These are phyloP conservation scores for Nomada ruficornis DNA, from an alignment of 2,888 invertebrate species.

Conservation along the genomic window DNA sequence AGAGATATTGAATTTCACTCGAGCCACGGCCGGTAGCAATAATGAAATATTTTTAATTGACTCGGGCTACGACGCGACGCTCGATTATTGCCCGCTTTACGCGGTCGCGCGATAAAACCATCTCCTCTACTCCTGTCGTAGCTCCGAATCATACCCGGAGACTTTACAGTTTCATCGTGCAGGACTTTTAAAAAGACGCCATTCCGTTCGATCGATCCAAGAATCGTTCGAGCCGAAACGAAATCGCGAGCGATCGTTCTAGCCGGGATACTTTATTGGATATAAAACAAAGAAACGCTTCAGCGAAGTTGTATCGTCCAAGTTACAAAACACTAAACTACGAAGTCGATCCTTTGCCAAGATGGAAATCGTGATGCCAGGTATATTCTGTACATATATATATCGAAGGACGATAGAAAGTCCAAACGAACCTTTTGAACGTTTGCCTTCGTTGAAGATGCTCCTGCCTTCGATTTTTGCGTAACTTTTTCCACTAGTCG, in stretches of 20 bases:
- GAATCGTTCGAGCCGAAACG: not conserved
- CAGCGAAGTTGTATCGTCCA: not conserved
- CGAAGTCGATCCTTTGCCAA: not conserved
- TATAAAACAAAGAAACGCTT: not conserved
- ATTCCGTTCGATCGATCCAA: not conserved
- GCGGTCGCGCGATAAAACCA: conserved; percentile 4
- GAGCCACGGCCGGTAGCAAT: not conserved
- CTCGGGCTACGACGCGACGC: not conserved
- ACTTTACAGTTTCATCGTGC: not conserved
- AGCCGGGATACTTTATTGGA: not conserved
- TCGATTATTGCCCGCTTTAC: conserved; percentile 29
- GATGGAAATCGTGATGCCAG: not conserved
- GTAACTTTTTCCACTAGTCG: not conserved
- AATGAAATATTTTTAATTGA: conserved; percentile 50
- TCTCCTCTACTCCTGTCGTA: not conserved
- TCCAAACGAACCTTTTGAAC: not conserved
- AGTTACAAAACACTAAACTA: conserved; percentile 2
- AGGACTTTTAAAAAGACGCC: not conserved
- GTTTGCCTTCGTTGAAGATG: conserved; percentile 3
- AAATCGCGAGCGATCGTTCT: not conserved
- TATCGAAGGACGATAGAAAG: not conserved
- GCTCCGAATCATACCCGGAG: not conserved
- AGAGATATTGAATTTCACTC: conserved; percentile 25
- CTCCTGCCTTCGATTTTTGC: not conserved
- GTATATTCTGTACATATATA: not conserved